Conservation (phyloP, 2,113 vertebrate species). For the Labrus mixtus region DNA sequence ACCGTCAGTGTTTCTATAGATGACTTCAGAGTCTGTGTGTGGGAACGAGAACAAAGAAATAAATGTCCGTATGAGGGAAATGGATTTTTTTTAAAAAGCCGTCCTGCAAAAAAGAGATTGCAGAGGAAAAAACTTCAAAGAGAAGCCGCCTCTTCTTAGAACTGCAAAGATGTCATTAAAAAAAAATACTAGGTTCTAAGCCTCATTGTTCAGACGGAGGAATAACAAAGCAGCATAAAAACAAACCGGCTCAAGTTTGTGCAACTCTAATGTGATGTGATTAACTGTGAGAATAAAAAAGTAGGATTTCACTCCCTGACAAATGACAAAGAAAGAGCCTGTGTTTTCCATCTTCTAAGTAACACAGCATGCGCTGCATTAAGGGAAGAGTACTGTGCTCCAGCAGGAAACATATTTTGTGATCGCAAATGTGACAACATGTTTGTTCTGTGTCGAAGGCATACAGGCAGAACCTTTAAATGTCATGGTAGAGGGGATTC, state of each 20-base stretch:
- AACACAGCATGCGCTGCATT: background rate
- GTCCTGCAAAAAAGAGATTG: background rate
- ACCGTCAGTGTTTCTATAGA: slow-evolving; percentile 94
- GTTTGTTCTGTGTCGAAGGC: slow-evolving; percentile 32
- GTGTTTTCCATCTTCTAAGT: slow-evolving; percentile 23
- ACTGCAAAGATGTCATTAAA: slow-evolving; percentile 11
- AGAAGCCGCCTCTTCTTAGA: background rate
- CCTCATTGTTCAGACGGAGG: slow-evolving; percentile 9
- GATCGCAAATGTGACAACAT: slow-evolving; percentile 2
- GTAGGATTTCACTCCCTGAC: background rate
- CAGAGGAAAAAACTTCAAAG: slow-evolving; percentile 8
- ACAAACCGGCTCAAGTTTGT: background rate
- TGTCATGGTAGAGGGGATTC: background rate
- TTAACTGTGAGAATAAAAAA: slow-evolving; percentile 16
- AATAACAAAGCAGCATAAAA: background rate
- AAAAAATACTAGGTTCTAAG: background rate
- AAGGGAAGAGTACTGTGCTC: background rate
- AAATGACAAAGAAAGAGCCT: slow-evolving; percentile 25
- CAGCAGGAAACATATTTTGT: slow-evolving; percentile 35
- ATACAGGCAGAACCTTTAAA: slow-evolving; percentile 23
- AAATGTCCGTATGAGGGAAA: slow-evolving; percentile 17
- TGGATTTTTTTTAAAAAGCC: slow-evolving; percentile 10
- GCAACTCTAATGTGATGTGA: slow-evolving; percentile 23
- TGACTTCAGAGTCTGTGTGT: slow-evolving; percentile 91
- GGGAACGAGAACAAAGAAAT: slow-evolving; percentile 11